Evolutionary conservation across 1,140 invertebrate genomes (phyloP).

Genomic region (Drosophila takahashii): DNA sequence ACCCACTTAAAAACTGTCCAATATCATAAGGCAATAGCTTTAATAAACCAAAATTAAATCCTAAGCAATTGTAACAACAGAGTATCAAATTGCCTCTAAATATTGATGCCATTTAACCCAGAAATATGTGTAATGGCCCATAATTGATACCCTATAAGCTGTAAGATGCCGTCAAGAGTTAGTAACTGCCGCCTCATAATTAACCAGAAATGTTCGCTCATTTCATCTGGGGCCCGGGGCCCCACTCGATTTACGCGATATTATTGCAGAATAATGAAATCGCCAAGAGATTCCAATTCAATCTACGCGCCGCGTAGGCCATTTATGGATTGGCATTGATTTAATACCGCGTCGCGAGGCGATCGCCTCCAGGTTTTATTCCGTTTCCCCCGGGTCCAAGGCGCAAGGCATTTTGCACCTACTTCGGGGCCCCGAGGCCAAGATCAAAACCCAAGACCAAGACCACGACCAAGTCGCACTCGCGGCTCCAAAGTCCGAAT

Average conservation of each 20-base stretch:
- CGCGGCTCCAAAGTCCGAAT: slow-evolving; percentile 61
- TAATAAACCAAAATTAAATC: too few relatives aligned
- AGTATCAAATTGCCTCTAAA: not conserved
- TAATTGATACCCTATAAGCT: slow-evolving; percentile 18
- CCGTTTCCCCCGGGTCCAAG: slow-evolving; percentile 69
- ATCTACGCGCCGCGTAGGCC: slow-evolving; percentile 67
- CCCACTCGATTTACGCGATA: slow-evolving; percentile 55
- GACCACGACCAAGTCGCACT: slow-evolving; percentile 15
- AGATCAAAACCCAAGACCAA: slow-evolving; percentile 2
- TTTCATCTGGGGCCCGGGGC: slow-evolving; percentile 9
- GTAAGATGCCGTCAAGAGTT: not conserved
- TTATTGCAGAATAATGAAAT: slow-evolving; percentile 81
- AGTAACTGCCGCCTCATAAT: slow-evolving; percentile 32
- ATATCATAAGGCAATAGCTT: too few relatives aligned
- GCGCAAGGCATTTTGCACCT: slow-evolving; percentile 84
- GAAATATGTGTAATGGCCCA: slow-evolving; percentile 8
- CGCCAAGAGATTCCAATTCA: slow-evolving; percentile 77
- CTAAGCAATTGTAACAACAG: not conserved
- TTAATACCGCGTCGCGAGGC: slow-evolving; percentile 67
- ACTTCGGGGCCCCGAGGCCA: slow-evolving; percentile 36
- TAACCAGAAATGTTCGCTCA: slow-evolving; percentile 48
- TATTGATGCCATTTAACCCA: not conserved
- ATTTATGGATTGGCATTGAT: slow-evolving; percentile 84
- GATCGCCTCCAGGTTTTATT: slow-evolving; percentile 26
- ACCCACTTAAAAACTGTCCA: not conserved